Conservation (phyloP, 2,113 vertebrate species). For the Acrocephalus arundinaceus region DNA sequence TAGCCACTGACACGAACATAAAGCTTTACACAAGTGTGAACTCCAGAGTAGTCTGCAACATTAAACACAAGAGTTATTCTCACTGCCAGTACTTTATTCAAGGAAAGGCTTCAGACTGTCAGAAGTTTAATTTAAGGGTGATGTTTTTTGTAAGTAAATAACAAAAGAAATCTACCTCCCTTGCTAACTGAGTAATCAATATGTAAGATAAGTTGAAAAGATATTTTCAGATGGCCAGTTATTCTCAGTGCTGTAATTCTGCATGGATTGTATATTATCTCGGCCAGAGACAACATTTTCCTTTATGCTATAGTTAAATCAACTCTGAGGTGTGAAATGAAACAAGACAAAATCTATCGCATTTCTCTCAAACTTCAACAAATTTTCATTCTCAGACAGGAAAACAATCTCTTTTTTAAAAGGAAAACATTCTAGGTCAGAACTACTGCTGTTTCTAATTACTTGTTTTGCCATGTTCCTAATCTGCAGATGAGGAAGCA, state of each 20-base stretch:
- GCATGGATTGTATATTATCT: neutral
- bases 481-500: neutral
- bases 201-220: neutral
- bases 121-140: neutral
- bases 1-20: neutral
- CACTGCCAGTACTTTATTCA: neutral
- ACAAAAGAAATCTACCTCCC: neutral
- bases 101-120: neutral
- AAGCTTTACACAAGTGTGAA: neutral
- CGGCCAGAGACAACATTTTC: neutral
- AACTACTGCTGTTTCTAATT: neutral
- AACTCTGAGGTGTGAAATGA: slow-evolving; percentile 20
- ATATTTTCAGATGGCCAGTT: neutral
- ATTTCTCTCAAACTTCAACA: neutral
- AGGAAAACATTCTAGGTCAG: neutral
- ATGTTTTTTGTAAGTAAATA: neutral
- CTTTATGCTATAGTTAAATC: slow-evolving; percentile 1
- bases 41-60: neutral
- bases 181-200: slow-evolving; percentile 11
- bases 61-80: neutral
- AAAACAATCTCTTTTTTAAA: neutral
- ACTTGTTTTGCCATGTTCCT: neutral
- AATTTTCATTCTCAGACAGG: neutral
- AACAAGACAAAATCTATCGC: slow-evolving; percentile 5
- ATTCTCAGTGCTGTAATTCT: slow-evolving; percentile 2